phyloP scores from a whole-genome alignment of 2,113 vertebrate genomes.

The Crotalus viridis region DNA sequence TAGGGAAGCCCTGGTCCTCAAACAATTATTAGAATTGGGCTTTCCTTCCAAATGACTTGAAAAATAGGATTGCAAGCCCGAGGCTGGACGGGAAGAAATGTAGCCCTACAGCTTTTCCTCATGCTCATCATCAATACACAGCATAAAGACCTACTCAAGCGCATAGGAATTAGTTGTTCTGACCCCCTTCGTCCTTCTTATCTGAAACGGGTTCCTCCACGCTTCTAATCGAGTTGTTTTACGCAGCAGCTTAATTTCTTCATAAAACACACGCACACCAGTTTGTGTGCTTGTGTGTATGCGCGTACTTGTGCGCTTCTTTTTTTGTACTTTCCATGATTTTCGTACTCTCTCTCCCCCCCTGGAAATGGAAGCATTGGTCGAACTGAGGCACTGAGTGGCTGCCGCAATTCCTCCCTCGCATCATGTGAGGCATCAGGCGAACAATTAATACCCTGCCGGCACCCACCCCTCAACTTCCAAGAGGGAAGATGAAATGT shows the following conservation, averaged over 20 bases:
- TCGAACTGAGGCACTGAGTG: background rate
- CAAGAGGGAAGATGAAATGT: slow-evolving; percentile 31
- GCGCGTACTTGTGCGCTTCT: background rate
- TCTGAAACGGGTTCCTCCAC: background rate
- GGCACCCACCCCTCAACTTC: background rate
- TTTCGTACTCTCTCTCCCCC: background rate
- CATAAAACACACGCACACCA: background rate
- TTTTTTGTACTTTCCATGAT: background rate
- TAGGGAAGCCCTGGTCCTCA: background rate
- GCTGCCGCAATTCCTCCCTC: background rate
- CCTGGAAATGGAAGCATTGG: background rate
- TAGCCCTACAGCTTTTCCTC: background rate
- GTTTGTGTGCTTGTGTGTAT: background rate
- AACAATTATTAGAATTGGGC: background rate
- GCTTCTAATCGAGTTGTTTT: background rate
- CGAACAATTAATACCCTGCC: background rate
- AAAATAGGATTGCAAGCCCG: background rate
- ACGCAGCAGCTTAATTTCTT: background rate
- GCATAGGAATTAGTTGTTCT: background rate
- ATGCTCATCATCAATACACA: background rate
- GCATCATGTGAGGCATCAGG: slow-evolving; percentile 11
- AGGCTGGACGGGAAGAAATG: background rate
- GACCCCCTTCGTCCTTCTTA: background rate
- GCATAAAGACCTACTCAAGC: slow-evolving; percentile 25
- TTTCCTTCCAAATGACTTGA: background rate